Evolutionary conservation across 2,797 vertebrate species (phyloP).

Genomic region (Odontamblyopus rebecca): DNA sequence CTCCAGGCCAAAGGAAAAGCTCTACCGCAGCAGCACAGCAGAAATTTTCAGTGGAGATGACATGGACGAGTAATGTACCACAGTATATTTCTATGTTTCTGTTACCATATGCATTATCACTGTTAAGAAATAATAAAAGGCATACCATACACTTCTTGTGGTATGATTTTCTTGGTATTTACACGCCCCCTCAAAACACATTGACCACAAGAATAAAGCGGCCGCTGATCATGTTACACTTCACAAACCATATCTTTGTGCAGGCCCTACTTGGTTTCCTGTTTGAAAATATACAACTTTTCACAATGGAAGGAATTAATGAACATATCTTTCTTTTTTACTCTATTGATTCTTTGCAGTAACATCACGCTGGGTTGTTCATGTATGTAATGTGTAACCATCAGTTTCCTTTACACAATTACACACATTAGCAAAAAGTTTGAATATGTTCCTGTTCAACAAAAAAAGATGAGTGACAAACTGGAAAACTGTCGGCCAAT

Average conservation of each 20-base stretch:
- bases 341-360: too few relatives aligned
- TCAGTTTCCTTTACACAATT: too few relatives aligned
- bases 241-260: not conserved
- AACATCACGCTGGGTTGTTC: too few relatives aligned
- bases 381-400: too few relatives aligned
- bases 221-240: not conserved
- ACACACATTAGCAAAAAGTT: too few relatives aligned
- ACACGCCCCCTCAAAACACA: not conserved
- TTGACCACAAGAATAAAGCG: not conserved
- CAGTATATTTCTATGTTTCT: not conserved
- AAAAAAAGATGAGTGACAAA: too few relatives aligned
- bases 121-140: not conserved
- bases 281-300: not conserved
- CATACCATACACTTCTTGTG: not conserved
- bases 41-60: not conserved
- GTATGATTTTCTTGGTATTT: not conserved
- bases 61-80: not conserved
- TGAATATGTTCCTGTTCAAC: too few relatives aligned
- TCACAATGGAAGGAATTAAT: not conserved
- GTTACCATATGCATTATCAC: not conserved
- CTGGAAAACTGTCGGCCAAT: too few relatives aligned
- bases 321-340: too few relatives aligned
- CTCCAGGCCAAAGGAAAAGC: slow-evolving; percentile 41
- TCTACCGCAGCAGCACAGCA: not conserved
- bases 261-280: not conserved